A percentile compares a stretch with the other conserved stretches of the same genome.
phyloP scores from a whole-genome alignment of 2,113 vertebrate genomes.

The Piaya cayana region DNA sequence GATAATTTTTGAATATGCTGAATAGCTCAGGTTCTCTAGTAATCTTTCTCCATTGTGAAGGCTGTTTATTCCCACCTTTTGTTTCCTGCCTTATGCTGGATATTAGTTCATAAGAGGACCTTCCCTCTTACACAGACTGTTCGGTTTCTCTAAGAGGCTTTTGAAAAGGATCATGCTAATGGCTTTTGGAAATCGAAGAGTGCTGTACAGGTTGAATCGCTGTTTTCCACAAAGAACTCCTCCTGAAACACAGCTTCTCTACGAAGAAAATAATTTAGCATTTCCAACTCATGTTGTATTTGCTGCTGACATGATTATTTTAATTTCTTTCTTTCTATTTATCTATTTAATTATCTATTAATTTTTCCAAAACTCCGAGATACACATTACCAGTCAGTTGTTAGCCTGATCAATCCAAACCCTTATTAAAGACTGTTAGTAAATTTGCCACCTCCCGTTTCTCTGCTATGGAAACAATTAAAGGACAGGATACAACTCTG shows the following conservation, averaged over 20 bases:
- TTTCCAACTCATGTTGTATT: background rate
- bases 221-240: background rate
- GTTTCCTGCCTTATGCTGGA: background rate
- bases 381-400: background rate
- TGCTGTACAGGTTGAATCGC: background rate
- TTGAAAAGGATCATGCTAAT: background rate
- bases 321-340: background rate
- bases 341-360: too few relatives aligned
- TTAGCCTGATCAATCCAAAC: background rate
- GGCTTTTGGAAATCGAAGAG: background rate
- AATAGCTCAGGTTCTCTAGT: background rate
- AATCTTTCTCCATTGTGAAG: conserved; percentile 9
- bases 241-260: background rate
- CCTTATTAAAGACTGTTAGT: background rate
- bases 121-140: background rate
- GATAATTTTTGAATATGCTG: background rate
- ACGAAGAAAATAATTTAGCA: background rate
- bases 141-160: conserved; percentile 7
- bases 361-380: background rate
- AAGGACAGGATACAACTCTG: background rate
- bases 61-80: background rate
- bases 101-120: background rate
- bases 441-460: background rate
- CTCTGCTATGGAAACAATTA: background rate
- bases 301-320: background rate